A percentile compares a stretch with the other conserved stretches of the same genome.
Evolutionary conservation across 2,888 invertebrate genomes (phyloP).

Genomic region (Caenorhabditis uteleia): DNA sequence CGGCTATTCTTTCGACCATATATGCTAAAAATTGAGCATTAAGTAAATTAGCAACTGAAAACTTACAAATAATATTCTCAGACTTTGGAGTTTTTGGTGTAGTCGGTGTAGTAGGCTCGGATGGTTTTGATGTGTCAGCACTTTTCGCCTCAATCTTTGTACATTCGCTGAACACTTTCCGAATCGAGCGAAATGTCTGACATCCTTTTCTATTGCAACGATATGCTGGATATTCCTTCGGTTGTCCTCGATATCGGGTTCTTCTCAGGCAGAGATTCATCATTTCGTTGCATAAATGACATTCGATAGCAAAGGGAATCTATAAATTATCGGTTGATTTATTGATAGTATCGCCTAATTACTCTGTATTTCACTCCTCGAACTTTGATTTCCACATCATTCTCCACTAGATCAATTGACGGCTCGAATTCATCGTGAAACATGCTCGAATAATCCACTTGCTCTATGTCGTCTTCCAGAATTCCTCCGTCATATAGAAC

Average conservation of each 20-base stretch:
- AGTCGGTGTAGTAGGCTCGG: no score
- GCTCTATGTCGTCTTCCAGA: background rate
- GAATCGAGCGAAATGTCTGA: conserved; percentile 47
- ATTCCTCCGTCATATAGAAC: conserved; percentile 1
- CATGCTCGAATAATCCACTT: background rate
- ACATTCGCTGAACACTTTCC: conserved; percentile 34
- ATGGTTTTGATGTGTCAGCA: background rate
- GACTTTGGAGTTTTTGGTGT: no score
- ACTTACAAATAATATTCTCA: no score
- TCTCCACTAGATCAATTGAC: background rate
- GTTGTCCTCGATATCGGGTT: conserved; percentile 39
- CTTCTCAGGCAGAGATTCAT: conserved; percentile 45
- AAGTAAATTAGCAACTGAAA: no score
- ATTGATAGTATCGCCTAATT: no score
- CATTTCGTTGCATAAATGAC: conserved; percentile 41
- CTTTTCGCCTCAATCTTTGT: background rate
- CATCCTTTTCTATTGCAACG: conserved; percentile 48
- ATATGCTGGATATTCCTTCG: conserved; percentile 43
- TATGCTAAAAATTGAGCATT: no score
- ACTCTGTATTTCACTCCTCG: conserved; percentile 28
- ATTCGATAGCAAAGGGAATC: conserved; percentile 39
- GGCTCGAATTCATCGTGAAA: background rate
- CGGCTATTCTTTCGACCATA: no score
- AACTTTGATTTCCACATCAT: conserved; percentile 21
- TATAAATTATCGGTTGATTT: no score